These are phyloP conservation scores for Pyrocoelia pectoralis DNA, from an alignment of 2,888 invertebrate species.

Conservation along the genomic window DNA sequence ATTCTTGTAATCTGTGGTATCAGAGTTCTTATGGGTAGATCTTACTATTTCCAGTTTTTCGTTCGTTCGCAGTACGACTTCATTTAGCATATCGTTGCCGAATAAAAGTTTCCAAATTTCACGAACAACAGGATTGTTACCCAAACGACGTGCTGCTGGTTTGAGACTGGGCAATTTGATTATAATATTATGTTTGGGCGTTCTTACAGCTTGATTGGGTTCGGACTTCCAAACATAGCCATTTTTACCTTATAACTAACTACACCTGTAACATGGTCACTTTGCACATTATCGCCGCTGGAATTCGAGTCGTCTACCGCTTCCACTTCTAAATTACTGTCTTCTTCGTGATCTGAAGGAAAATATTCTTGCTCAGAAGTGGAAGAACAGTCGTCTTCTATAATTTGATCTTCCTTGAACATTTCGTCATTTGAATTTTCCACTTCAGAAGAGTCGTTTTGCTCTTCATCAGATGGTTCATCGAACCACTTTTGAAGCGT, in stretches of 20 bases:
- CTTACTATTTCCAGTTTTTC: not conserved
- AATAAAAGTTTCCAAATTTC: constrained; percentile 1
- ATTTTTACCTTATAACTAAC: constrained; percentile 3
- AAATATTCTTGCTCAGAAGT: no score
- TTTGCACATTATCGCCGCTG: no score
- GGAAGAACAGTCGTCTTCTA: no score
- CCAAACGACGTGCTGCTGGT: not conserved
- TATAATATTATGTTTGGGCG: not conserved
- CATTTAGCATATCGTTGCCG: not conserved
- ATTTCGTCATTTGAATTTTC: no score
- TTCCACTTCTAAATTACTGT: no score
- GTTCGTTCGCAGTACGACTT: not conserved
- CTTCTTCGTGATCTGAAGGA: no score
- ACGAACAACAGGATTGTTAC: not conserved
- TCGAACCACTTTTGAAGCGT: no score
- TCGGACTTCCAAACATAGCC: not conserved
- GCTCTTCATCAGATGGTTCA: no score
- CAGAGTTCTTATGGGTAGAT: not conserved
- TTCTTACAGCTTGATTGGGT: not conserved
- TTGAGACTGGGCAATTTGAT: not conserved
- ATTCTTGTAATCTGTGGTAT: not conserved
- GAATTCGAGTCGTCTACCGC: no score
- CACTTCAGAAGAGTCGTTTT: no score
- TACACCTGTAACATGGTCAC: no score
- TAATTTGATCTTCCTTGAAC: no score